Percentiles rank a stretch among this genome's conserved stretches.
phyloP scores from a whole-genome alignment of 1,140 invertebrate genomes.

The Panulirus ornatus region DNA sequence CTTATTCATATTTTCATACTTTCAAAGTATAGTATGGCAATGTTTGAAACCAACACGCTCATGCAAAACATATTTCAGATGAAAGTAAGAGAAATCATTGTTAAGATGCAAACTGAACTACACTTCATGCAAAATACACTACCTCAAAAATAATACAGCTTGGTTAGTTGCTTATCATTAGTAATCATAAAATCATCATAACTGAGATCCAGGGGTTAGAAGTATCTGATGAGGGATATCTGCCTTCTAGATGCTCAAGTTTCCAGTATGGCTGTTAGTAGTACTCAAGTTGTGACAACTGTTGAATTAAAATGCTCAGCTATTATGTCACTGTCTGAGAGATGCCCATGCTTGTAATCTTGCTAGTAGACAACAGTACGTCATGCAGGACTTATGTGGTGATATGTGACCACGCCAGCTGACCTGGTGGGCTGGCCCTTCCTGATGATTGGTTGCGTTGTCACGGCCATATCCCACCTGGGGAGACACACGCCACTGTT shows the following conservation, averaged over 20 bases:
- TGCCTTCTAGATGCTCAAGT: constrained; percentile 30
- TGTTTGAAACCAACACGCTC: neutral
- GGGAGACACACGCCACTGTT: constrained; percentile 79
- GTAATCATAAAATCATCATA: constrained; percentile 37
- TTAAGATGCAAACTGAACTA: constrained; percentile 10
- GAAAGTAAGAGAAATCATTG: neutral
- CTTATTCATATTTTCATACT: no score
- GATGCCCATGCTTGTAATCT: constrained; percentile 38
- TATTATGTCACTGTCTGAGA: constrained; percentile 36
- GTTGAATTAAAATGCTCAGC: constrained; percentile 35
- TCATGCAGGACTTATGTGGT: constrained; percentile 32
- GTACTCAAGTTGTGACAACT: constrained; percentile 28
- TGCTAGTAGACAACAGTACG: constrained; percentile 16
- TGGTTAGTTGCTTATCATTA: constrained; percentile 41
- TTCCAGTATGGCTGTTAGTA: constrained; percentile 32
- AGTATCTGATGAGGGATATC: constrained; percentile 8
- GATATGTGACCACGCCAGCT: constrained; percentile 46
- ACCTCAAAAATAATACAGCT: neutral
- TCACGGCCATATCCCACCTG: constrained; percentile 40
- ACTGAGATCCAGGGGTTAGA: constrained; percentile 20
- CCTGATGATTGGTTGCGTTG: constrained; percentile 59
- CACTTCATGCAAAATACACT: constrained; percentile 32
- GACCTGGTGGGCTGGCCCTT: constrained; percentile 56
- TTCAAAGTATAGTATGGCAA: no score
- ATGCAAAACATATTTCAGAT: neutral